Percentiles rank a stretch among this genome's conserved stretches.
Conservation (phyloP, 2,888 invertebrate species). For the Vanessa cardui region DNA sequence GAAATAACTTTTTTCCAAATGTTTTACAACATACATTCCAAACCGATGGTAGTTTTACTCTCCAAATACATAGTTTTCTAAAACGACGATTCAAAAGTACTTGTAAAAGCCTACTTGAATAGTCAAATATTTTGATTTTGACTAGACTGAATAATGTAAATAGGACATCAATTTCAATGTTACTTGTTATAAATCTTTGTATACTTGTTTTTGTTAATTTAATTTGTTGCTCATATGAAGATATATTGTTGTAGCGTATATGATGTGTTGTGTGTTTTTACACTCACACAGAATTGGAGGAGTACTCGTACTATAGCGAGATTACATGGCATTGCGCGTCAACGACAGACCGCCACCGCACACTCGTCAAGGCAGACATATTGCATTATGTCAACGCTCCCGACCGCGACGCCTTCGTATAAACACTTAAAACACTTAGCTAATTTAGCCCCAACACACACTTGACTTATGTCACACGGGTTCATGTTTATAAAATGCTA, state of each 20-base stretch:
- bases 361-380: slow-evolving; percentile 42
- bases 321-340: slow-evolving; percentile 38
- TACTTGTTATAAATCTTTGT: too few relatives aligned
- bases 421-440: slow-evolving; percentile 42
- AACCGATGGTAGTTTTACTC: too few relatives aligned
- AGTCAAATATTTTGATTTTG: too few relatives aligned
- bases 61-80: too few relatives aligned
- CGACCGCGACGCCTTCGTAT: slow-evolving; percentile 28
- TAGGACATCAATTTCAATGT: too few relatives aligned
- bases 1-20: too few relatives aligned
- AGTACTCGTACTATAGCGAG: slow-evolving; percentile 34
- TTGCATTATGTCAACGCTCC: slow-evolving; percentile 42
- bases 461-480: slow-evolving; percentile 18
- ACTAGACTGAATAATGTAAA: too few relatives aligned
- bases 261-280: slow-evolving; percentile 5
- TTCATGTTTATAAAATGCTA: slow-evolving; percentile 18
- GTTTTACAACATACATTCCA: too few relatives aligned
- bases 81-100: too few relatives aligned
- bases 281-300: slow-evolving; percentile 24
- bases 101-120: too few relatives aligned
- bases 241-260: not conserved
- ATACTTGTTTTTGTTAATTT: too few relatives aligned
- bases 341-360: slow-evolving; percentile 40
- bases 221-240: too few relatives aligned
- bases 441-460: slow-evolving; percentile 34